Conservation (phyloP, 2,888 invertebrate species). For the Smittia sp. region DNA sequence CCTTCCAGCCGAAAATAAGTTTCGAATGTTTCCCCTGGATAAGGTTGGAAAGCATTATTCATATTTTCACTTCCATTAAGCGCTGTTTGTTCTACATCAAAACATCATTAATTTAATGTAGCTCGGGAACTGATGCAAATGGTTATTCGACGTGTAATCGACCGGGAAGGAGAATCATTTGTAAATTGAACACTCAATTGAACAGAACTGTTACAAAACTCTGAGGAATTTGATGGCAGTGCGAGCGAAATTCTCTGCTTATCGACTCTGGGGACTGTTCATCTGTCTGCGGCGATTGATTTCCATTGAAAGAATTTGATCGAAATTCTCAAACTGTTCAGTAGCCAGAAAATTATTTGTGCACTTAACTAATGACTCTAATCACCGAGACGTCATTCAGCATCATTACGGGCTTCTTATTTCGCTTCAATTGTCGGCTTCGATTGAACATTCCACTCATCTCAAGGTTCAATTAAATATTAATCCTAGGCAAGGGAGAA, state of each 20-base stretch:
- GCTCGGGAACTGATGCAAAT: conserved; percentile 2
- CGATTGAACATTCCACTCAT: background rate
- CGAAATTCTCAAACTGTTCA: background rate
- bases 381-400: background rate
- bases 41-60: too few species aligned
- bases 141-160: background rate
- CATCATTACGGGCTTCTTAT: background rate
- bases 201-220: background rate
- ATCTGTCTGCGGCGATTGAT: background rate
- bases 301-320: background rate
- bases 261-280: background rate
- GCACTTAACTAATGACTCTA: background rate
- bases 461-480: background rate
- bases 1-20: too few species aligned
- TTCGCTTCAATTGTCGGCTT: background rate
- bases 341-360: background rate
- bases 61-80: too few species aligned
- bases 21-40: too few species aligned
- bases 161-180: conserved; percentile 7
- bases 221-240: background rate
- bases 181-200: conserved; percentile 3
- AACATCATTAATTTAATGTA: conserved; percentile 17
- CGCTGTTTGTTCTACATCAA: conserved; percentile 24
- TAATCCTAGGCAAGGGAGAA: background rate
- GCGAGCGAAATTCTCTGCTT: background rate